Conservation (phyloP, 2,888 invertebrate species). For the Ecliptopera silaceata region DNA sequence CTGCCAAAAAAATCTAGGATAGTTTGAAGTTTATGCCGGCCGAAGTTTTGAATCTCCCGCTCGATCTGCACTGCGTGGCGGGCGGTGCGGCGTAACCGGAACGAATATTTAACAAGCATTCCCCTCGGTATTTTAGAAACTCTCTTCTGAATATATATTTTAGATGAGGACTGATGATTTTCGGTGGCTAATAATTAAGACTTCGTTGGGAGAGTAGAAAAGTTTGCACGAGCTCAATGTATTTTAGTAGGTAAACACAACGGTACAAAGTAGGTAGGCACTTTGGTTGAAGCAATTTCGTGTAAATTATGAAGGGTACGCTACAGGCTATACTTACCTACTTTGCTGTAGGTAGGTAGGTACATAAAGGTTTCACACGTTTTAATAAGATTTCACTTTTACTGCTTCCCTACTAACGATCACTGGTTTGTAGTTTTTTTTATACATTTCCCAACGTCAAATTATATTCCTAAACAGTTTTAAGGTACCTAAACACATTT, state of each 20-base stretch:
- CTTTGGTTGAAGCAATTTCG: neutral
- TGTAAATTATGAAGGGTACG: slow-evolving; percentile 4
- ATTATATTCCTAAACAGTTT: no score
- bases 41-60: slow-evolving; percentile 24
- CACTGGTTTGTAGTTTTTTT: neutral
- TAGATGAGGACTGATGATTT: neutral
- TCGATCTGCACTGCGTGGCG: slow-evolving; percentile 9
- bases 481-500: no score
- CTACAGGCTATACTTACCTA: neutral
- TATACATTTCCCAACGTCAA: neutral
- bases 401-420: slow-evolving; percentile 30
- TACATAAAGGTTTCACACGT: slow-evolving; percentile 5
- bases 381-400: slow-evolving; percentile 39
- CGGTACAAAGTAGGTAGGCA: neutral
- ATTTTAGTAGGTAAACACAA: neutral
- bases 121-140: slow-evolving; percentile 5
- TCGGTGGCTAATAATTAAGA: neutral
- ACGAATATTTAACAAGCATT: slow-evolving; percentile 16
- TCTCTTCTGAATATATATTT: neutral
- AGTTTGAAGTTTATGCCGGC: slow-evolving; percentile 9
- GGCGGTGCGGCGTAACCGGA: slow-evolving; percentile 5
- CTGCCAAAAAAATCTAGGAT: neutral
- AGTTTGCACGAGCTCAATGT: neutral
- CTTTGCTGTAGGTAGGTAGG: neutral
- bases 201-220: no score